Percentiles rank a stretch among this genome's conserved stretches.
phyloP scores from a whole-genome alignment of 2,113 vertebrate species.

The Charina bottae region DNA sequence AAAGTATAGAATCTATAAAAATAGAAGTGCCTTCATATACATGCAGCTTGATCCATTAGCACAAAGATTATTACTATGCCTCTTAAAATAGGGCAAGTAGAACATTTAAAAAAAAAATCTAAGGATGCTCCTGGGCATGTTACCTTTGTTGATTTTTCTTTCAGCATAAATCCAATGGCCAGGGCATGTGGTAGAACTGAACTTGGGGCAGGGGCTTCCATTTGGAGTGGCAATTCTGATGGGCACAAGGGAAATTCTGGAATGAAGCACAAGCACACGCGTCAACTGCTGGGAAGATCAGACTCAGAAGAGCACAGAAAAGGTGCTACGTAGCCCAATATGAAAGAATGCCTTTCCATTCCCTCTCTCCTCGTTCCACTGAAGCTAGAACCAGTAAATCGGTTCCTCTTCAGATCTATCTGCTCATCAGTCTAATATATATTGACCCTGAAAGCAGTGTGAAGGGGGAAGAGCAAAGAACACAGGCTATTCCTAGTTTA shows the following conservation, averaged over 20 bases:
- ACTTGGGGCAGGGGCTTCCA: neutral
- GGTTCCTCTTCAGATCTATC: slow-evolving; percentile 20
- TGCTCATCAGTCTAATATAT: slow-evolving; percentile 6
- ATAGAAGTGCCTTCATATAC: neutral
- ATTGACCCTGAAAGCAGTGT: neutral
- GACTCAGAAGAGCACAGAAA: neutral
- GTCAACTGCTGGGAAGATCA: neutral
- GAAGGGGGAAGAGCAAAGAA: neutral
- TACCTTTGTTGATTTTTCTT: neutral
- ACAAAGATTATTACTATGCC: neutral
- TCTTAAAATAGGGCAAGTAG: neutral
- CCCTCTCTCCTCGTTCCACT: neutral
- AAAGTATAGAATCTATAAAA: neutral
- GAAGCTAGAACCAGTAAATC: slow-evolving; percentile 12
- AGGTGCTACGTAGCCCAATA: neutral
- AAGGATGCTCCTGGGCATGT: neutral
- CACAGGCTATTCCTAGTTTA: neutral
- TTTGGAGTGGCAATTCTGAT: neutral
- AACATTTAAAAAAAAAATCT: neutral
- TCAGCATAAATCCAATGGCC: neutral
- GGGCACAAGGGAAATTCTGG: neutral
- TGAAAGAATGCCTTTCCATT: neutral
- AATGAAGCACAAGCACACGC: neutral
- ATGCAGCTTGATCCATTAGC: neutral
- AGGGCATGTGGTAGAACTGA: neutral